These are phyloP conservation scores for Timandra comae DNA, from an alignment of 2,888 invertebrate species.

Conservation along the genomic window DNA sequence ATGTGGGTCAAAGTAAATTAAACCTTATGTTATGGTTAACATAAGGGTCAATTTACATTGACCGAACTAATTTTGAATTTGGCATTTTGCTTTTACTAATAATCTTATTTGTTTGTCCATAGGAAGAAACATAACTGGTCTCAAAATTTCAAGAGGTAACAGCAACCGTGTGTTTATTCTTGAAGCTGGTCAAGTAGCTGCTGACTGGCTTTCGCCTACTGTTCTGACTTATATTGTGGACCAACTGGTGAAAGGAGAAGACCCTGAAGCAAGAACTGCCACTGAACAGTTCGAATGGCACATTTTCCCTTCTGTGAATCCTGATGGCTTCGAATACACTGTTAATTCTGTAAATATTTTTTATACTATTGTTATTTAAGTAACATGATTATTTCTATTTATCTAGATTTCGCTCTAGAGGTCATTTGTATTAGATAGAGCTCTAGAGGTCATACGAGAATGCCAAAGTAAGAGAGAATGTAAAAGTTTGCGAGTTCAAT, in stretches of 20 bases:
- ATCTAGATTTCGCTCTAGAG: too few species aligned
- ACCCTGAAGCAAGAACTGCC: constrained; percentile 60
- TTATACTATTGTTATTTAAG: too few species aligned
- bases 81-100: too few species aligned
- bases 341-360: constrained; percentile 74
- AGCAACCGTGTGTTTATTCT: constrained; percentile 45
- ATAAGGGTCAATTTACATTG: too few species aligned
- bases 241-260: constrained; percentile 75
- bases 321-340: constrained; percentile 85
- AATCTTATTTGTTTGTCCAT: constrained; percentile 2
- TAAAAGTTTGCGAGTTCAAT: too few species aligned
- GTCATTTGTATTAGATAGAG: too few species aligned
- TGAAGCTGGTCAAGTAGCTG: constrained; percentile 79
- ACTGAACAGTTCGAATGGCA: constrained; percentile 82
- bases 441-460: too few species aligned
- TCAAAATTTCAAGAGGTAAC: constrained; percentile 47
- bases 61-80: too few species aligned
- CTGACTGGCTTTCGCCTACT: constrained; percentile 86
- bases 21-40: too few species aligned
- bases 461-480: too few species aligned
- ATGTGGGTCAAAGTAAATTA: too few species aligned
- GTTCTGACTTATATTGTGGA: constrained; percentile 79
- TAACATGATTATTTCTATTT: too few species aligned
- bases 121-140: constrained; percentile 69
- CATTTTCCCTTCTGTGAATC: constrained; percentile 84